Conservation (phyloP, 2,113 vertebrate genomes). For the Eulemur macaco region DNA sequence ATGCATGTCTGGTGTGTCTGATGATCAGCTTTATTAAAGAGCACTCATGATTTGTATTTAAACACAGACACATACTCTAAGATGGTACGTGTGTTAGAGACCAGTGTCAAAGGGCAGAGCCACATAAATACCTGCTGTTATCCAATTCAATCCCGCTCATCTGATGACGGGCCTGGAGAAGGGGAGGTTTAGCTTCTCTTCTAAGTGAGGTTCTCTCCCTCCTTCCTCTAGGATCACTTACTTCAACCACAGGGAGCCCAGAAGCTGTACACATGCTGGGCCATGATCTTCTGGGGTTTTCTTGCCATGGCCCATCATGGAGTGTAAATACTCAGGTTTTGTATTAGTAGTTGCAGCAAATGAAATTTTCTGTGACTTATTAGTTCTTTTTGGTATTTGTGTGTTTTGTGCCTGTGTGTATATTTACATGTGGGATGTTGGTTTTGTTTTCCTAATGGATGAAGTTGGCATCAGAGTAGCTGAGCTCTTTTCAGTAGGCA, state of each 20-base stretch:
- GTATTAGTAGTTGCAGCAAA: slow-evolving; percentile 65
- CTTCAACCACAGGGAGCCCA: no score
- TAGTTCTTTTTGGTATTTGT: slow-evolving; percentile 76
- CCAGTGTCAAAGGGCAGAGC: not conserved
- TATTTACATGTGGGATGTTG: slow-evolving; percentile 76
- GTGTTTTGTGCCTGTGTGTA: not conserved
- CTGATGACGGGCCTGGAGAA: not conserved
- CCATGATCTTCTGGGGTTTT: not conserved
- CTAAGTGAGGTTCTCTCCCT: not conserved
- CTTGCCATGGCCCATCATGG: not conserved
- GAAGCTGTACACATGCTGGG: not conserved
- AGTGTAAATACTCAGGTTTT: slow-evolving; percentile 64
- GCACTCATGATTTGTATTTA: not conserved
- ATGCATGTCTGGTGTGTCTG: not conserved
- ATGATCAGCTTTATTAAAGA: not conserved
- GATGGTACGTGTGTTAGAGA: not conserved
- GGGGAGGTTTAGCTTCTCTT: not conserved
- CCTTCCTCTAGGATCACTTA: not conserved
- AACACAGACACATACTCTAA: not conserved
- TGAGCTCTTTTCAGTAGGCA: slow-evolving; percentile 86
- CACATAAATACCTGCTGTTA: not conserved
- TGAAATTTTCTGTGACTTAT: slow-evolving; percentile 88
- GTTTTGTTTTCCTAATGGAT: slow-evolving; percentile 86
- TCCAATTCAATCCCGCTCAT: not conserved
- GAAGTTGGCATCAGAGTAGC: slow-evolving; percentile 85